These are phyloP conservation scores for Amaurobius ferox DNA, from an alignment of 2,888 invertebrate species.

Conservation along the genomic window DNA sequence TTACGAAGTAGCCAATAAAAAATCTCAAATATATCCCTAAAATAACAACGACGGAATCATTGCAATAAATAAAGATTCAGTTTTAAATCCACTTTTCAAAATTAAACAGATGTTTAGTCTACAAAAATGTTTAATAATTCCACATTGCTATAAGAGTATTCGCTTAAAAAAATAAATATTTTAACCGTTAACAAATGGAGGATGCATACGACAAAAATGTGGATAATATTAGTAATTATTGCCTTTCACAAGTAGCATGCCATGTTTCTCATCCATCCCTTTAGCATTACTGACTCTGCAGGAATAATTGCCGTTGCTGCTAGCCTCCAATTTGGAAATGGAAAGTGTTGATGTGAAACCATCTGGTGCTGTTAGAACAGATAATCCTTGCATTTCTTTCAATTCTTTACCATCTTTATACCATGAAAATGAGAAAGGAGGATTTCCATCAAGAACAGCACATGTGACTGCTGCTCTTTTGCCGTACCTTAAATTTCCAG, in stretches of 20 bases:
- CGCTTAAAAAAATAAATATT: no score
- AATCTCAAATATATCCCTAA: no score
- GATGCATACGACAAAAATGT: no score
- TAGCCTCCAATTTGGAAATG: slow-evolving; percentile 14
- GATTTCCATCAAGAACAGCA: slow-evolving; percentile 63
- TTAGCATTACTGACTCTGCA: slow-evolving; percentile 45
- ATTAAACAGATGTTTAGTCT: no score
- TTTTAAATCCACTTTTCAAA: no score
- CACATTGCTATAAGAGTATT: no score
- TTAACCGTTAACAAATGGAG: no score
- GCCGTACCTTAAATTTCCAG: slow-evolving; percentile 19
- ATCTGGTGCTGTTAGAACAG: neutral
- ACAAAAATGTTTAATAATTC: no score
- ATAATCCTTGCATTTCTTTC: neutral
- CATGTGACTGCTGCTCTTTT: slow-evolving; percentile 39
- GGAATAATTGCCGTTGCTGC: slow-evolving; percentile 55
- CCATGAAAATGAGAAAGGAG: slow-evolving; percentile 71
- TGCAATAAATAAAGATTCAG: no score
- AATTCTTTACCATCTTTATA: slow-evolving; percentile 42
- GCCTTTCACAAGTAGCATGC: slow-evolving; percentile 40
- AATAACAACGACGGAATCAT: no score
- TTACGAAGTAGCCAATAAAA: no score
- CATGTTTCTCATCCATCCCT: slow-evolving; percentile 35
- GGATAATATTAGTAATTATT: no score
- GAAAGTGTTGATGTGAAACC: slow-evolving; percentile 26